These are phyloP conservation scores for Hermaeophaga mercurialis DNA, from an alignment of 2,888 invertebrate genomes.

Conservation along the genomic window DNA sequence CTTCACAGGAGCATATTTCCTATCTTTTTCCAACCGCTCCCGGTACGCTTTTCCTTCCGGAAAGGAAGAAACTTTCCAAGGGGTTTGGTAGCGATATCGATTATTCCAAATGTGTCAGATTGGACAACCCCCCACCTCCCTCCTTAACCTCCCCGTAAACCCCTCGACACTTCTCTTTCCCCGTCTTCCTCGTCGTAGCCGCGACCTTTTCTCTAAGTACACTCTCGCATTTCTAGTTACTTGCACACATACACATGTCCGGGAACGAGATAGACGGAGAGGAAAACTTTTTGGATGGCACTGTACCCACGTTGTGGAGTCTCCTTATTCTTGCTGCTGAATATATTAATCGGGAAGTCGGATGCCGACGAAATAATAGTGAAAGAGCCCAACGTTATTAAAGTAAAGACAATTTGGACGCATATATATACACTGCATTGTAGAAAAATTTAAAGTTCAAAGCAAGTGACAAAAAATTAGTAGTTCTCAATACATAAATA, in stretches of 20 bases:
- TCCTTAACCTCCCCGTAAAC: slow-evolving; percentile 9
- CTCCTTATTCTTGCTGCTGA: slow-evolving; percentile 1
- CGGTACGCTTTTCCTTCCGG: slow-evolving; percentile 3
- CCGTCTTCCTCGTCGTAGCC: slow-evolving; percentile 16
- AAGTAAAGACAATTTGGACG: too few relatives aligned
- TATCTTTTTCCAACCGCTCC: slow-evolving; percentile 11
- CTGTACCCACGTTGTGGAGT: slow-evolving; percentile 17
- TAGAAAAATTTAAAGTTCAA: too few relatives aligned
- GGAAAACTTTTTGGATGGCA: slow-evolving; percentile 16
- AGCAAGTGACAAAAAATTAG: too few relatives aligned
- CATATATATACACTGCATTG: too few relatives aligned
- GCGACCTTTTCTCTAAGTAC: slow-evolving; percentile 41
- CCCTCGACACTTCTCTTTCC: slow-evolving; percentile 11
- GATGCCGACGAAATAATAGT: neutral
- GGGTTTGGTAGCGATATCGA: slow-evolving; percentile 52
- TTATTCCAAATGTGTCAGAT: slow-evolving; percentile 51
- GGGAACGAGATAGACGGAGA: slow-evolving; percentile 13
- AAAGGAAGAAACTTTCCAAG: slow-evolving; percentile 26
- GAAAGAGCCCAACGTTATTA: neutral
- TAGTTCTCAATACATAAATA: too few relatives aligned
- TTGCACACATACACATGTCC: slow-evolving; percentile 23
- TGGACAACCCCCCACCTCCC: slow-evolving; percentile 31
- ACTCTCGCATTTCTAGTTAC: slow-evolving; percentile 25
- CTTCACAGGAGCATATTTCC: too few relatives aligned
- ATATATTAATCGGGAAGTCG: slow-evolving; percentile 5